These are phyloP conservation scores for Pelochelys cantorii DNA, from an alignment of 2,797 vertebrate species.

Conservation along the genomic window DNA sequence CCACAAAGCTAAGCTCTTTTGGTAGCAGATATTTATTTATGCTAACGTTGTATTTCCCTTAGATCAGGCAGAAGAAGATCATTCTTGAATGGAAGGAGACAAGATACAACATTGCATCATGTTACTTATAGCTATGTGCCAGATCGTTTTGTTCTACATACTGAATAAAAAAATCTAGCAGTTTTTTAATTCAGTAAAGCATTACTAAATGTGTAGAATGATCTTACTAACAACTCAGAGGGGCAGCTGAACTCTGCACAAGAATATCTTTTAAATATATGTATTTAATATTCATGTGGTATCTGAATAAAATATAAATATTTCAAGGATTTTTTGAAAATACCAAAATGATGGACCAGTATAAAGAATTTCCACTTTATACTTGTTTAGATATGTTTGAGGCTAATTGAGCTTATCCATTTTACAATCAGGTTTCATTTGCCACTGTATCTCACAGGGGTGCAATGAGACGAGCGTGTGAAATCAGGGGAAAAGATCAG, in stretches of 20 bases:
- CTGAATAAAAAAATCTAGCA: background rate
- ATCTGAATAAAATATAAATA: background rate
- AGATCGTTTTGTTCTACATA: background rate
- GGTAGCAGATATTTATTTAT: background rate
- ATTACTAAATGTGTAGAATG: background rate
- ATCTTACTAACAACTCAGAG: background rate
- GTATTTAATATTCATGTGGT: background rate
- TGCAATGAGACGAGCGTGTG: background rate
- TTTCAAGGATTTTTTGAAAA: background rate
- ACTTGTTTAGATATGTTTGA: background rate
- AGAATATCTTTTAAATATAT: background rate
- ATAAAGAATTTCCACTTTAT: background rate
- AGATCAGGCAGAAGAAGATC: background rate
- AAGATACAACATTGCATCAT: background rate
- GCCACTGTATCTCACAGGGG: background rate
- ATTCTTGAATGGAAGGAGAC: background rate
- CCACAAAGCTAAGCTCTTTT: background rate
- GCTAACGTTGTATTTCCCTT: background rate
- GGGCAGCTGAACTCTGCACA: background rate
- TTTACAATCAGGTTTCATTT: background rate
- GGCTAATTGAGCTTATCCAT: background rate
- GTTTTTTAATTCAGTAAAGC: background rate
- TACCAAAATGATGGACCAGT: background rate
- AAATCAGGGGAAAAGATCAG: background rate
- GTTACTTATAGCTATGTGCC: background rate